Conservation (phyloP, 2,797 vertebrate species). For the Antrozous pallidus region DNA sequence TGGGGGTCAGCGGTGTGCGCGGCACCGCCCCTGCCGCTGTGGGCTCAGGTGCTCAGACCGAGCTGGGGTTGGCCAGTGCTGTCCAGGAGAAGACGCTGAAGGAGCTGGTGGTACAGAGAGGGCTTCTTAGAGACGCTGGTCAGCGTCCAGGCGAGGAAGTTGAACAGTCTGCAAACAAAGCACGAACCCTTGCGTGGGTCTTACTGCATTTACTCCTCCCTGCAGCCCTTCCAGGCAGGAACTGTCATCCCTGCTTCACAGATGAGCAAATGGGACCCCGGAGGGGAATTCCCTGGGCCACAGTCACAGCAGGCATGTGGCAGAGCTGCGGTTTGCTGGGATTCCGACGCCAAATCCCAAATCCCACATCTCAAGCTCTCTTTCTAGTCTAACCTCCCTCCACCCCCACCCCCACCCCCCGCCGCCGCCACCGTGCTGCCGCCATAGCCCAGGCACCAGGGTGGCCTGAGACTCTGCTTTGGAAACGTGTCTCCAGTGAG, state of each 20-base stretch:
- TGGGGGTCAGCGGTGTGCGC: neutral
- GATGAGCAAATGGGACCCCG: neutral
- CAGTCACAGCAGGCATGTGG: neutral
- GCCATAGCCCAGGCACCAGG: neutral
- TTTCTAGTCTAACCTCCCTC: neutral
- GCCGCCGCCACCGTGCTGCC: rapidly evolving
- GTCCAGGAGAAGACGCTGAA: neutral
- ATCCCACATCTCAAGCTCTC: neutral
- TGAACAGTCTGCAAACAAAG: neutral
- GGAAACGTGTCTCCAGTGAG: neutral
- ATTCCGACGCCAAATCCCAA: neutral
- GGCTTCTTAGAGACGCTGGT: neutral
- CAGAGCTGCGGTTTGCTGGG: neutral
- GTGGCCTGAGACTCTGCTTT: neutral
- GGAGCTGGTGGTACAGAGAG: neutral
- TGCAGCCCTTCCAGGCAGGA: neutral
- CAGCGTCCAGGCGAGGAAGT: too few species aligned
- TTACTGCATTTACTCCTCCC: neutral
- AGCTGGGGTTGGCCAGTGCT: neutral
- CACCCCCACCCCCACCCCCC: too few species aligned
- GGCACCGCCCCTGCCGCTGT: neutral
- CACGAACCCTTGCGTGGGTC: neutral
- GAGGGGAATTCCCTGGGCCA: neutral
- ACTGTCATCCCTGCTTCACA: neutral
- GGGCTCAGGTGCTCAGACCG: neutral